Base-by-base conservation (phyloP, 2,113 vertebrate genomes). In the Catharus minimus region DNA sequence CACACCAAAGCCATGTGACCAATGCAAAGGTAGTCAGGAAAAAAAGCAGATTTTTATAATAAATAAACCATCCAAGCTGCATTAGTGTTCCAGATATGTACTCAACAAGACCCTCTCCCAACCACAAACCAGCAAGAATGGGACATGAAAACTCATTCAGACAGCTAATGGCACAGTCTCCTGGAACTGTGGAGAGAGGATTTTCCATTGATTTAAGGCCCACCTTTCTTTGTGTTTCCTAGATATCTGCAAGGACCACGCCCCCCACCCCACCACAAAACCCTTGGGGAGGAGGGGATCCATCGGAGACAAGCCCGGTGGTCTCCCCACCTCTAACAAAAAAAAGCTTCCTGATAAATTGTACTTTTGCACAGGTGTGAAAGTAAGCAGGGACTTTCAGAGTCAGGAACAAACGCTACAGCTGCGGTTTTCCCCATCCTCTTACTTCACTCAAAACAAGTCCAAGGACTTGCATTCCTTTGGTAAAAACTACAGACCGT, bases 41-140 rank as follows among this genome's bases (percentile, higher is more conserved):
- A 95, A 95, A 84, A 88, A 84, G 81, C 93, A 96, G 91, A 86
- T 96, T 79, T 95, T 95, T 82, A 93, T 94, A 95, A 90, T 90
- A 89, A 96, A 95, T 82, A 75, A 96, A 92, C 84, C 85, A 88
- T 89, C 92, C 93, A 94, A 94, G 92, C 91, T 95, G 92, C 75
- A 93, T 96, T 97, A 98, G 97, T 97, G 97, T 97, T 97, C 93
- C 72, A 52, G 81, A 94, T 90, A 86, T 89, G 93, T 94, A 93
- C 53, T 90, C 89, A 90, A 89, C 80, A 92, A 85, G 88, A 95
- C 77, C 93, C 95, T 92, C 94, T 96, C 93, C 88, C 81, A 86
- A 75, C 90, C 67, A 97, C 90, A 96, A 96, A 95, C 88, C 93
- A 94, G 82, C 96, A 95, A 96, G 84, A 96, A 92, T 75, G 72